These are phyloP conservation scores for Homalodisca vitripennis DNA, from an alignment of 1,140 invertebrate species.

Conservation along the genomic window DNA sequence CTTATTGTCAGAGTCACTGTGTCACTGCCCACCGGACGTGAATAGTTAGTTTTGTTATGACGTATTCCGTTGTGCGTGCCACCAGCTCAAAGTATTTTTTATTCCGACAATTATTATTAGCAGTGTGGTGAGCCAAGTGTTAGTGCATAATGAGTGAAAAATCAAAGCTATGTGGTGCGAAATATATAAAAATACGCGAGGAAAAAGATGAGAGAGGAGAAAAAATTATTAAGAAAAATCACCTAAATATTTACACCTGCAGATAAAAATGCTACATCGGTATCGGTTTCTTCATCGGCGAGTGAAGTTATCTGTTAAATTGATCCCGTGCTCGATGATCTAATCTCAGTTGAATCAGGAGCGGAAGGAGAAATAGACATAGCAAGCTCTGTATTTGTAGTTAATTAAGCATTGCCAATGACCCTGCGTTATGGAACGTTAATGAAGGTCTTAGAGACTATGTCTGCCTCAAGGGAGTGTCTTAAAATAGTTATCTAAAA, in stretches of 20 bases:
- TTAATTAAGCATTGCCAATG: slow-evolving; percentile 3
- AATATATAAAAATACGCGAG: slow-evolving; percentile 3
- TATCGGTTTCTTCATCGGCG: slow-evolving; percentile 4
- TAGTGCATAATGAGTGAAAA: not conserved
- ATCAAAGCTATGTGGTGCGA: not conserved
- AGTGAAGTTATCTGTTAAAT: slow-evolving; percentile 13
- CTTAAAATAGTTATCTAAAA: slow-evolving; percentile 8
- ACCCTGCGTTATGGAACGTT: too few relatives aligned
- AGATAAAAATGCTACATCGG: slow-evolving; percentile 12
- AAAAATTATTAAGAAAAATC: slow-evolving; percentile 5
- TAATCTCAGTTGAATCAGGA: too few relatives aligned
- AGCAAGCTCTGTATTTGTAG: not conserved
- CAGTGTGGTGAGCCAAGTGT: not conserved
- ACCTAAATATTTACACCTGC: slow-evolving; percentile 3
- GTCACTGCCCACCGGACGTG: slow-evolving; percentile 10
- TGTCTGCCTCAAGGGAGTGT: not conserved
- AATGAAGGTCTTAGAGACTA: slow-evolving; percentile 21
- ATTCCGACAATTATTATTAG: not conserved
- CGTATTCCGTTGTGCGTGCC: too few relatives aligned
- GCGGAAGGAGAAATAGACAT: not conserved
- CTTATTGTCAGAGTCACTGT: slow-evolving; percentile 7
- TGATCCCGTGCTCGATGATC: slow-evolving; percentile 17
- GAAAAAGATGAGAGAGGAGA: slow-evolving; percentile 15
- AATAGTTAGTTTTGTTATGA: too few relatives aligned
- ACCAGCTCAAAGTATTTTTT: too few relatives aligned